These are phyloP conservation scores for Tetranychus urticae DNA, from an alignment of 1,140 invertebrate species.

Conservation along the genomic window DNA sequence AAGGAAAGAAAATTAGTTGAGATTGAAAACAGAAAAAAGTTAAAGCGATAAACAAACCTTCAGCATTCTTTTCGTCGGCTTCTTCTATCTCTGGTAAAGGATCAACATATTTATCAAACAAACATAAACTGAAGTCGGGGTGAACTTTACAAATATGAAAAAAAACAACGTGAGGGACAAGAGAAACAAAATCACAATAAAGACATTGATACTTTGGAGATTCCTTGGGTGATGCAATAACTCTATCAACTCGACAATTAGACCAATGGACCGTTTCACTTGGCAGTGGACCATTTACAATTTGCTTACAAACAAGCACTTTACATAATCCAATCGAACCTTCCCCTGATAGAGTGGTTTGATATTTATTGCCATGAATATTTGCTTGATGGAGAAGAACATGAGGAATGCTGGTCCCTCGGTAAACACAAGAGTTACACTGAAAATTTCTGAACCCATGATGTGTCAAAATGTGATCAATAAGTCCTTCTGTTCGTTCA, in stretches of 20 bases:
- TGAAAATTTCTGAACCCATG: not conserved
- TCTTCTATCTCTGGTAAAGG: not conserved
- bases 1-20: not conserved
- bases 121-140: not conserved
- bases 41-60: not conserved
- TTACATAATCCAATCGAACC: not conserved
- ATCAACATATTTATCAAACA: not conserved
- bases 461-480: not conserved
- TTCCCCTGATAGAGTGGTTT: not conserved
- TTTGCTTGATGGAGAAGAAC: not conserved
- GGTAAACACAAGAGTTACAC: not conserved
- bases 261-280: not conserved
- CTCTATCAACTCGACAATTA: not conserved
- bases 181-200: not conserved
- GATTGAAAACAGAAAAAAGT: not conserved
- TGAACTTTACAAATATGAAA: not conserved
- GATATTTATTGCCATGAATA: not conserved
- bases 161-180: not conserved
- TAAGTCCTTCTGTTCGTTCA: not conserved
- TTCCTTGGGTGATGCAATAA: not conserved
- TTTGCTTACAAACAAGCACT: not conserved
- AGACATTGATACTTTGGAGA: not conserved
- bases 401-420: not conserved
- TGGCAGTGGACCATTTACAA: not conserved
- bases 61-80: not conserved